Conservation (phyloP, 2,113 vertebrate species). For the Onychostruthus taczanowskii region DNA sequence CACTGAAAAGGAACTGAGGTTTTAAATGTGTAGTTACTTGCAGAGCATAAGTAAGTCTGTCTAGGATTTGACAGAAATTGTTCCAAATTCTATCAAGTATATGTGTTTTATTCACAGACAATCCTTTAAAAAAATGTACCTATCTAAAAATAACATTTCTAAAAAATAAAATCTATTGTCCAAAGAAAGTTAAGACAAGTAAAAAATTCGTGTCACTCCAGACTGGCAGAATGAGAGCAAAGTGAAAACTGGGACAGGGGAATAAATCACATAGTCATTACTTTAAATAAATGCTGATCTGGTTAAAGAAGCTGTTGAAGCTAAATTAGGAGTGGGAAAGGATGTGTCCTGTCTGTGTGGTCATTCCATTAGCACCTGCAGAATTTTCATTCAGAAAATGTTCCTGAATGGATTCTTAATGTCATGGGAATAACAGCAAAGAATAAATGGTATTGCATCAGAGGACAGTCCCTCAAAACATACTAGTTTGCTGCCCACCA, state of each 20-base stretch:
- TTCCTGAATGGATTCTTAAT: neutral
- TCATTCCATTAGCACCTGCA: neutral
- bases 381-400: neutral
- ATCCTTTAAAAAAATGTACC: neutral
- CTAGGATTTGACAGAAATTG: neutral
- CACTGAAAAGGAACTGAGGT: neutral
- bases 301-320: neutral
- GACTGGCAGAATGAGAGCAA: slow-evolving; percentile 52
- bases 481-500: neutral
- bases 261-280: slow-evolving; percentile 39
- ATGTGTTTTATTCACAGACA: neutral
- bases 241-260: slow-evolving; percentile 38
- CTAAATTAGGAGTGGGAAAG: neutral
- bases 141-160: neutral
- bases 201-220: slow-evolving; percentile 31
- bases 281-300: slow-evolving; percentile 38
- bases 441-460: neutral
- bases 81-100: neutral
- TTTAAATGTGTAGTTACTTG: neutral
- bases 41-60: neutral
- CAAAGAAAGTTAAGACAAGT: slow-evolving; percentile 8
- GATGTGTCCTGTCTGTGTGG: neutral
- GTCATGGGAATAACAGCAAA: neutral
- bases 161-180: slow-evolving; percentile 8
- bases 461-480: neutral